Percentiles rank a stretch among this genome's conserved stretches.
These are phyloP conservation scores for Lagopus leucura DNA, from an alignment of 2,113 vertebrate genomes.

Conservation along the genomic window DNA sequence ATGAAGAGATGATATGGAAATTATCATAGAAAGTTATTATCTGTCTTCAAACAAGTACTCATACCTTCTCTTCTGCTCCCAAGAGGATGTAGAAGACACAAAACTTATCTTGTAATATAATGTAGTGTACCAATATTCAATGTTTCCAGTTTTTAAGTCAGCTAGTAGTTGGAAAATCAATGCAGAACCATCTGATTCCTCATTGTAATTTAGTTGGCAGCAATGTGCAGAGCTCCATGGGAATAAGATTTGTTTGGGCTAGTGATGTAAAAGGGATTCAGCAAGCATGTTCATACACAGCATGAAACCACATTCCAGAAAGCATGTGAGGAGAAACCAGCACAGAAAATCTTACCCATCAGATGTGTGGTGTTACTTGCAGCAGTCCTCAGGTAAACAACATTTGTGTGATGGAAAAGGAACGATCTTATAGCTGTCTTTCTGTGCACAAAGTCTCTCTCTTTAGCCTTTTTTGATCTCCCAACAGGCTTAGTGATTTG, in stretches of 20 bases:
- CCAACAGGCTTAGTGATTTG: neutral
- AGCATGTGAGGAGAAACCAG: neutral
- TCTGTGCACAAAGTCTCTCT: neutral
- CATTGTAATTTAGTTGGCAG: neutral
- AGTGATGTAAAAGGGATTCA: neutral
- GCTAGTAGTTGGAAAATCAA: neutral
- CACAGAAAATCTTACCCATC: neutral
- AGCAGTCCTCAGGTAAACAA: neutral
- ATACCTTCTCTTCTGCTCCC: neutral
- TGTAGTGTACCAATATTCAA: neutral
- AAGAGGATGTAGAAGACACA: neutral
- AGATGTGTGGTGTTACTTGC: neutral
- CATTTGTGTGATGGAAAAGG: neutral
- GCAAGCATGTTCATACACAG: neutral
- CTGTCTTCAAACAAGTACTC: neutral
- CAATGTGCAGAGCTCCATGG: neutral
- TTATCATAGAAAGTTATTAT: neutral
- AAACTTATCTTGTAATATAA: neutral
- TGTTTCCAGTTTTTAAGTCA: neutral
- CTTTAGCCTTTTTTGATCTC: neutral
- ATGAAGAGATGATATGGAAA: slow-evolving; percentile 8
- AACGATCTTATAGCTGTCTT: neutral
- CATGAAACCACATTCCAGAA: neutral
- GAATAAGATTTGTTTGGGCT: slow-evolving; percentile 9
- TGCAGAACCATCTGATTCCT: neutral